Evolutionary conservation across 2,888 invertebrate species (phyloP), one percentile per base, ranked within the genome.

Genomic region (Pachymerium ferrugineum): DNA sequence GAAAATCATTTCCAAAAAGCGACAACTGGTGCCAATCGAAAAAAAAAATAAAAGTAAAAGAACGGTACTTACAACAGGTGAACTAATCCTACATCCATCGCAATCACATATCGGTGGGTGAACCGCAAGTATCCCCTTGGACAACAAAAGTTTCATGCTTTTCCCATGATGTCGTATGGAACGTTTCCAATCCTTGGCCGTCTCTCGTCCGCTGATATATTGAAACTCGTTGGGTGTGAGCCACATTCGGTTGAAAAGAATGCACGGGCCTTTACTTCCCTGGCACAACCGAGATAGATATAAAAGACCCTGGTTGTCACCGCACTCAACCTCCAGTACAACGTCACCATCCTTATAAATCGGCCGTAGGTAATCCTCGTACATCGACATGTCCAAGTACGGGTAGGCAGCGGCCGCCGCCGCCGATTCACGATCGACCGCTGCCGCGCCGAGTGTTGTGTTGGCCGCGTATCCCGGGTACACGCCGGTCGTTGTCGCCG

Each of bases 201-300:
- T 83, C 78, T 84, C 83, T 69, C 84, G 77, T n/a, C 84, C 84
- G 78, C 84, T 83, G 42, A 84, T 80, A 73, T 80, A 80, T 78
- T 85, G 85, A 77, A 85, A 85, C 78, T 84, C 83, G 78, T 85
- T 85, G 3, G 85, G 85, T 1, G 84, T 85, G 62, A 83, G 79
- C 83, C 84, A 84, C 38, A 80, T 78, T 29, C 81, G 81, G 74
- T 82, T 80, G 77, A 81, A 83, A 14, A 80, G 77, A 74, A 84
- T 83, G 77, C 84, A 85, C n/a, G 82, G 81, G n/a, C 84, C 84
- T 77, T 83, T 84, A 74, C 83, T 83, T 14, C 84, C 84, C 77
- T 83, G 82, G 77, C 82, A 83, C 69, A 84, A 78, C 73, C 79
- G 79, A 16, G 81, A 80, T 75, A 83, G 76, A 78, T 82, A 83